Evolutionary conservation across 1,140 invertebrate genomes (phyloP).

Genomic region (Drosophila ambigua): DNA sequence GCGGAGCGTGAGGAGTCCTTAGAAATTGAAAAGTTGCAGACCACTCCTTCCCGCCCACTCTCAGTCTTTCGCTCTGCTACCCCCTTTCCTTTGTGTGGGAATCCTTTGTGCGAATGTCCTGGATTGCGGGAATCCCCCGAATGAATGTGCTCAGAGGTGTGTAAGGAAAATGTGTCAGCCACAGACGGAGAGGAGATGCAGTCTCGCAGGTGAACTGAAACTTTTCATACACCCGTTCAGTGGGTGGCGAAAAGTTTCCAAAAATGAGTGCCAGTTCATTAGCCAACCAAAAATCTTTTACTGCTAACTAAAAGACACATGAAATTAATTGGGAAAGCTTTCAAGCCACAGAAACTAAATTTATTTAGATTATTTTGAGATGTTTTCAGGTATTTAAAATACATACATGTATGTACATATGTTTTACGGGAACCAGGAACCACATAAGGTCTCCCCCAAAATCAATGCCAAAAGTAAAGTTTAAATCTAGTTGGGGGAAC

Average conservation of each 20-base stretch:
- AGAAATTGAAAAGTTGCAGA: slow-evolving; percentile 39
- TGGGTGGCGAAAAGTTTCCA: too few relatives aligned
- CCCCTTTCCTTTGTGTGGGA: slow-evolving; percentile 21
- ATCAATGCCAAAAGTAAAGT: not conserved
- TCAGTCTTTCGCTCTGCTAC: slow-evolving; percentile 23
- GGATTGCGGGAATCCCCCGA: slow-evolving; percentile 28
- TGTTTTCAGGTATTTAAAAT: too few relatives aligned
- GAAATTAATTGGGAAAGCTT: not conserved
- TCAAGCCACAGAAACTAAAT: too few relatives aligned
- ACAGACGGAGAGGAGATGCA: slow-evolving; percentile 26
- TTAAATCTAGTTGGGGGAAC: not conserved
- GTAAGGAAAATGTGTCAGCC: slow-evolving; percentile 55
- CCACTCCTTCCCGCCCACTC: slow-evolving; percentile 15
- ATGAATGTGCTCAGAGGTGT: slow-evolving; percentile 32
- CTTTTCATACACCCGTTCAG: not conserved
- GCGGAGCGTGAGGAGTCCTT: slow-evolving; percentile 18
- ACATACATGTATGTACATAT: too few relatives aligned
- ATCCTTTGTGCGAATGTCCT: slow-evolving; percentile 27
- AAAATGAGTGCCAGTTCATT: too few relatives aligned
- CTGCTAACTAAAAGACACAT: not conserved
- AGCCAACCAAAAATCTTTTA: too few relatives aligned
- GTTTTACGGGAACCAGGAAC: too few relatives aligned
- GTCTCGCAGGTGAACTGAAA: slow-evolving; percentile 7
- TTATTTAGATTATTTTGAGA: not conserved
- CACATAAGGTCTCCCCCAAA: not conserved